A percentile compares a stretch with the other conserved stretches of the same genome.
phyloP scores from a whole-genome alignment of 2,113 vertebrate species.

The Ascaphus truei region DNA sequence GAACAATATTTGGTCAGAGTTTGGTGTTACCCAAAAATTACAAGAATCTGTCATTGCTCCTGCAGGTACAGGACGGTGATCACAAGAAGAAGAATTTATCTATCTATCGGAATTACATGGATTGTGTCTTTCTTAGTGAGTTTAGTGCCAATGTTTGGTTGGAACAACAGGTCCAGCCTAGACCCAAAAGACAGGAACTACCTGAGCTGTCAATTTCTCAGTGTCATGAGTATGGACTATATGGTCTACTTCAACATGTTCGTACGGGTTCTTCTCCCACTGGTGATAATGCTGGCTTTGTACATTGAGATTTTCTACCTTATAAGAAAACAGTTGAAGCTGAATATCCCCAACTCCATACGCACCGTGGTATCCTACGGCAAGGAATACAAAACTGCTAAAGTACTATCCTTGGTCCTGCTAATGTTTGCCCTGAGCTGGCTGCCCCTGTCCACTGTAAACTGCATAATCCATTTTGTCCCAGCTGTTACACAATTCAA shows the following conservation, averaged over 20 bases:
- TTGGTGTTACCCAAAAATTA: too few relatives aligned
- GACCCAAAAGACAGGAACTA: slow-evolving; percentile 10
- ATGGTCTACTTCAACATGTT: slow-evolving; percentile 89
- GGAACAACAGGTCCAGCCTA: slow-evolving; percentile 55
- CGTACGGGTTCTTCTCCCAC: slow-evolving; percentile 71
- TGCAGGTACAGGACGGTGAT: slow-evolving; percentile 76
- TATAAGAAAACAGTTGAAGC: slow-evolving; percentile 70
- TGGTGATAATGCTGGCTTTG: slow-evolving; percentile 72
- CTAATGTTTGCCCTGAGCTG: slow-evolving; percentile 82
- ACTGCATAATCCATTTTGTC: slow-evolving; percentile 68
- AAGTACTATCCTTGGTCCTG: slow-evolving; percentile 81
- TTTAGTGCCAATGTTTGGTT: slow-evolving; percentile 81
- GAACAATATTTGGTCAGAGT: too few relatives aligned
- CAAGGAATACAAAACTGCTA: slow-evolving; percentile 81
- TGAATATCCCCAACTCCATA: slow-evolving; percentile 42
- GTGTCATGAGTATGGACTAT: slow-evolving; percentile 78
- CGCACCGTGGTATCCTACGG: slow-evolving; percentile 69
- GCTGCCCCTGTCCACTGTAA: slow-evolving; percentile 83
- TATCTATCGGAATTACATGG: slow-evolving; percentile 79
- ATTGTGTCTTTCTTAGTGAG: slow-evolving; percentile 73
- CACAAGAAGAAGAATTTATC: slow-evolving; percentile 69
- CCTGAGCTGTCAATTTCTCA: slow-evolving; percentile 61
- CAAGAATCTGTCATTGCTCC: too few relatives aligned
- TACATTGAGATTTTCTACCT: slow-evolving; percentile 76
- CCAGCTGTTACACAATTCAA: background rate